Percentiles rank a stretch among this genome's conserved stretches.
Evolutionary conservation across 2,797 vertebrate species (phyloP).

Genomic region (Gallinago nigripennis): DNA sequence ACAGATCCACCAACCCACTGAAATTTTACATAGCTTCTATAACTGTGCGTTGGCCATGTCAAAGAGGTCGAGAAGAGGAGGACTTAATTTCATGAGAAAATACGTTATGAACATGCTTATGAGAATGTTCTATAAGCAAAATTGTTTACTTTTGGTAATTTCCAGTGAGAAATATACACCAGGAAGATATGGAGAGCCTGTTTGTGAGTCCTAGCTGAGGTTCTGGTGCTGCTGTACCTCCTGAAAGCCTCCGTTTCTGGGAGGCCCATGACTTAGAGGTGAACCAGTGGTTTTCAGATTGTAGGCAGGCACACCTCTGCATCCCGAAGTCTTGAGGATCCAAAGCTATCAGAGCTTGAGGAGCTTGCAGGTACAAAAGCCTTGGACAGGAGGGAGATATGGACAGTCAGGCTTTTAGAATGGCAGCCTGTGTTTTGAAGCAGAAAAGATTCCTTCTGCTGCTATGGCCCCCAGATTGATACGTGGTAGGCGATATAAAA

Average conservation of each 20-base stretch:
- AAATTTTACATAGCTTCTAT: neutral
- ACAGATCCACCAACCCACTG: neutral
- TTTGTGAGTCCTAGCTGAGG: neutral
- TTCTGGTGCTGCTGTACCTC: neutral
- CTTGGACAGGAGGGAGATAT: neutral
- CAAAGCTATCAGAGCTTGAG: neutral
- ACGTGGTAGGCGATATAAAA: accelerated
- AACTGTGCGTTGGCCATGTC: neutral
- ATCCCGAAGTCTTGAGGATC: neutral
- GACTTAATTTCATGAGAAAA: neutral
- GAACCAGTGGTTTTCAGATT: neutral
- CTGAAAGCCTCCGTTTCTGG: neutral
- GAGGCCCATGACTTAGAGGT: neutral
- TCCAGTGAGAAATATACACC: accelerated
- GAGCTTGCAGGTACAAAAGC: neutral
- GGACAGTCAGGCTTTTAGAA: neutral
- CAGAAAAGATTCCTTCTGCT: neutral
- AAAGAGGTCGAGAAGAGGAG: neutral
- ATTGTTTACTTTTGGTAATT: neutral
- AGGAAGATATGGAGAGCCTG: neutral
- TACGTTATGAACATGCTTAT: neutral
- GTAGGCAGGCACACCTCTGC: neutral
- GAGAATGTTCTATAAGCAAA: neutral
- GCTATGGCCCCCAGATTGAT: neutral
- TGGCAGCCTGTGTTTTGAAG: neutral